A percentile compares a stretch with the other conserved stretches of the same genome.
These are phyloP conservation scores for Zaprionus tsacasi DNA, from an alignment of 1,140 invertebrate genomes.

Conservation along the genomic window DNA sequence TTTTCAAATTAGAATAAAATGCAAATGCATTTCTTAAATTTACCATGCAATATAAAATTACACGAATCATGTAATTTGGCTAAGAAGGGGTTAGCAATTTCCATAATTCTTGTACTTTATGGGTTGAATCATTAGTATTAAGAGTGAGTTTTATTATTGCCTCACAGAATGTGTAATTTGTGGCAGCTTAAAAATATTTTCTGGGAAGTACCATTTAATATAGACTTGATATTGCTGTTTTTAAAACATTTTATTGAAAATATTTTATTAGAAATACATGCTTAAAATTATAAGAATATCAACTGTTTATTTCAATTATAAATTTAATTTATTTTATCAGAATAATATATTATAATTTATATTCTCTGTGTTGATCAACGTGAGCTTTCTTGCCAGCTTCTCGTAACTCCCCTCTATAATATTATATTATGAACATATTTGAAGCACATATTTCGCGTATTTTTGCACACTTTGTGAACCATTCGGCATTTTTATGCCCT, in stretches of 20 bases:
- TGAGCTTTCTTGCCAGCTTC: background rate
- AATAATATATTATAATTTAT: too few species aligned
- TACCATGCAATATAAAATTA: background rate
- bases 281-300: too few species aligned
- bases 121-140: background rate
- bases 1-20: background rate
- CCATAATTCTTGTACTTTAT: background rate
- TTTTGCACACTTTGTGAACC: conserved; percentile 15
- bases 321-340: too few species aligned
- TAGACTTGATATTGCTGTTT: too few species aligned
- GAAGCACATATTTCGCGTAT: conserved; percentile 20
- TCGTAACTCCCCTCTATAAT: conserved; percentile 30
- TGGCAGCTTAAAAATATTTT: too few species aligned
- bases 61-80: background rate
- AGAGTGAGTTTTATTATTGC: too few species aligned
- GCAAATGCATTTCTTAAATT: background rate
- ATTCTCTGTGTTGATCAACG: background rate
- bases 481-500: conserved; percentile 54
- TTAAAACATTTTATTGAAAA: too few species aligned
- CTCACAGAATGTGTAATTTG: too few species aligned
- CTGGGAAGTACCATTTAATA: too few species aligned
- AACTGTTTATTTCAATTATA: too few species aligned
- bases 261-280: too few species aligned
- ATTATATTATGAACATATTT: conserved; percentile 33
- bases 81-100: background rate